phyloP scores from a whole-genome alignment of 2,113 vertebrate species.

The Epinephelus moara region DNA sequence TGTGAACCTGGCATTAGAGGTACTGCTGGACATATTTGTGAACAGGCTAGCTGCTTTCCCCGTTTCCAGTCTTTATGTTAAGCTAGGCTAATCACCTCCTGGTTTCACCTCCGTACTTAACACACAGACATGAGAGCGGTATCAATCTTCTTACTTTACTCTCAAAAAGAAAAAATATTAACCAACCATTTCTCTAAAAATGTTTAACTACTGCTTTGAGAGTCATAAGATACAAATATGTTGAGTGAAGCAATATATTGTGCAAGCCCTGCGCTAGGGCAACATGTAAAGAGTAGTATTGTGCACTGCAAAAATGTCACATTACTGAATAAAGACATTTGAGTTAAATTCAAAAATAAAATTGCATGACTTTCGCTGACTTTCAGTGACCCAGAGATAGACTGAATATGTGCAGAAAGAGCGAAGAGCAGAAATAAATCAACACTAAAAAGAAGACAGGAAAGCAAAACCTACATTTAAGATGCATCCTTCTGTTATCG shows the following conservation, averaged over 20 bases:
- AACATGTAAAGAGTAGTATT: not conserved
- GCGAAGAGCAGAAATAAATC: not conserved
- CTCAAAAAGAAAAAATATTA: not conserved
- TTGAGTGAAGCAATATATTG: not conserved
- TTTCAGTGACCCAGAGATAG: not conserved
- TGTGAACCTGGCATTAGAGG: too few relatives aligned
- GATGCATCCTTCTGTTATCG: constrained; percentile 36
- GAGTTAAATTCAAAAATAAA: not conserved
- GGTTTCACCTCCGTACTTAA: too few relatives aligned
- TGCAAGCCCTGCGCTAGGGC: not conserved
- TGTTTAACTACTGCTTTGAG: not conserved
- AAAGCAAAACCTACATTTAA: constrained; percentile 64
- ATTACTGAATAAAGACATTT: not conserved
- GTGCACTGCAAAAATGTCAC: not conserved
- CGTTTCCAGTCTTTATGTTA: too few relatives aligned
- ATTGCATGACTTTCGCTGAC: not conserved
- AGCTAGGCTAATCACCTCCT: too few relatives aligned
- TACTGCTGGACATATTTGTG: too few relatives aligned
- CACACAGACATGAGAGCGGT: too few relatives aligned
- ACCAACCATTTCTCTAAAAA: not conserved
- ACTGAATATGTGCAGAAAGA: not conserved
- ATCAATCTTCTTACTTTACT: not conserved
- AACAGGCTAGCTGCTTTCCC: too few relatives aligned
- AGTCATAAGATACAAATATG: not conserved
- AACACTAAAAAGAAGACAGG: not conserved